Conservation (phyloP, 2,797 vertebrate species). For the Rhabdophis nuchalis region DNA sequence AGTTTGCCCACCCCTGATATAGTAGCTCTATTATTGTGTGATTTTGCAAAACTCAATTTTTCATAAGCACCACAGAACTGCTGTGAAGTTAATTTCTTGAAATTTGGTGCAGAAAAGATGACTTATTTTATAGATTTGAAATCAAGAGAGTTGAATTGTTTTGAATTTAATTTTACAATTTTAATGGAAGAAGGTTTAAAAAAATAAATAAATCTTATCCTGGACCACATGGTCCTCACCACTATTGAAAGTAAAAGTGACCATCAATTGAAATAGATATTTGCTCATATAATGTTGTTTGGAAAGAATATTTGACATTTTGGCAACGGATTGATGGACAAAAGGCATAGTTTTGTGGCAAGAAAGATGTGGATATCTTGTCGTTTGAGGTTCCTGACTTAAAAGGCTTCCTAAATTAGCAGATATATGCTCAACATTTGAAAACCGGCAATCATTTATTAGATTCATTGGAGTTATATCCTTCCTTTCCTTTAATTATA, state of each 20-base stretch:
- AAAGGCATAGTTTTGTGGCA: not conserved
- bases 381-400: not conserved
- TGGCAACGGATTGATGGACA: not conserved
- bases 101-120: not conserved
- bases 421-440: not conserved
- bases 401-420: not conserved
- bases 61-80: not conserved
- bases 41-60: not conserved
- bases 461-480: not conserved
- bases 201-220: not conserved
- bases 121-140: not conserved
- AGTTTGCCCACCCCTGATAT: too few relatives aligned
- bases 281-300: not conserved
- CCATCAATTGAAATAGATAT: not conserved
- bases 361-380: not conserved
- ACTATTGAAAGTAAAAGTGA: not conserved
- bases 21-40: not conserved
- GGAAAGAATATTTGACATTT: not conserved
- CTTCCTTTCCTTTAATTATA: not conserved
- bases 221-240: not conserved
- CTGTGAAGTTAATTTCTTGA: not conserved
- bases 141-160: not conserved
- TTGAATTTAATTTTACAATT: not conserved
- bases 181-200: not conserved
- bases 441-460: not conserved